Evolutionary conservation across 2,113 vertebrate genomes (phyloP).

Genomic region (Opisthocomus hoazin): DNA sequence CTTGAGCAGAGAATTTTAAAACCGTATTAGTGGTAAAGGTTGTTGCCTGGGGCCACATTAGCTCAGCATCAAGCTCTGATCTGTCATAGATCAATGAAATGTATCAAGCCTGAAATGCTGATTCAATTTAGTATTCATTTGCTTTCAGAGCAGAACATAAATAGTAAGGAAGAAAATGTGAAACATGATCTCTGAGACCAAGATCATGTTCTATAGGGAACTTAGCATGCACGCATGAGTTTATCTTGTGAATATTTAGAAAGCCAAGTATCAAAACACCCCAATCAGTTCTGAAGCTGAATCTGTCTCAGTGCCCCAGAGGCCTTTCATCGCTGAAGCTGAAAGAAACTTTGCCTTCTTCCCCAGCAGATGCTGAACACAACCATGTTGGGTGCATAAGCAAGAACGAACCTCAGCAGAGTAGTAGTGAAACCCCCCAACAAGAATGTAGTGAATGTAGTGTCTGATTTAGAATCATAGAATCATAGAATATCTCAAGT

Average conservation of each 20-base stretch:
- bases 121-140: conserved; percentile 62
- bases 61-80: conserved; percentile 42
- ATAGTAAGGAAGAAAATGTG: conserved; percentile 32
- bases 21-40: conserved; percentile 45
- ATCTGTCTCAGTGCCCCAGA: not conserved
- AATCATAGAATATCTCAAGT: not conserved
- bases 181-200: not conserved
- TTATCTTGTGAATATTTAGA: not conserved
- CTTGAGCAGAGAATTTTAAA: conserved; percentile 50
- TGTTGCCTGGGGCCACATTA: conserved; percentile 47
- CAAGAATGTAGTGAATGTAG: not conserved
- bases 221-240: not conserved
- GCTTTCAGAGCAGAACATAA: conserved; percentile 45
- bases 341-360: not conserved
- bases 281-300: not conserved
- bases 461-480: not conserved
- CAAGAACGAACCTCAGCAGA: fast-evolving
- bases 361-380: not conserved
- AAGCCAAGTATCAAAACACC: not conserved
- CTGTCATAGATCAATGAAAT: conserved; percentile 60
- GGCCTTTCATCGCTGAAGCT: not conserved
- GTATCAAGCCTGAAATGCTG: conserved; percentile 31
- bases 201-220: not conserved
- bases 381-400: not conserved
- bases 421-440: not conserved